phyloP scores from a whole-genome alignment of 1,140 invertebrate genomes.

The Oreohelix idahoensis region DNA sequence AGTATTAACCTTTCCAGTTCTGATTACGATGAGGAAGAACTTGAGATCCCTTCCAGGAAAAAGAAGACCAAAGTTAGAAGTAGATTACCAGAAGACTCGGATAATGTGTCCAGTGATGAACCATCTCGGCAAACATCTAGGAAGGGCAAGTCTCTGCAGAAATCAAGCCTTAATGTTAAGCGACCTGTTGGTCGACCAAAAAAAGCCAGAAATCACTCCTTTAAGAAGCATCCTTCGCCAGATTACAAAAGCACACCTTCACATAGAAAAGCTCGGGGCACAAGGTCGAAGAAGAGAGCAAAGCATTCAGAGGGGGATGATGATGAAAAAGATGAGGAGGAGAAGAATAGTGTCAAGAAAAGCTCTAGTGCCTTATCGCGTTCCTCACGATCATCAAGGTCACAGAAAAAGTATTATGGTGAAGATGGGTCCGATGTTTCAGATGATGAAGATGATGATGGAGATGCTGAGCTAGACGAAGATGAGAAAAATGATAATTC shows the following conservation, averaged over 20 bases:
- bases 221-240: slow-evolving; percentile 8
- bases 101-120: not conserved
- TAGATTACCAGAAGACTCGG: not conserved
- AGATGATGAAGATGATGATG: slow-evolving; percentile 26
- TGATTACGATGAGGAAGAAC: not conserved
- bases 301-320: slow-evolving; percentile 36
- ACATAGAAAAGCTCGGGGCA: slow-evolving; percentile 34
- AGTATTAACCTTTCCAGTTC: not conserved
- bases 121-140: not conserved
- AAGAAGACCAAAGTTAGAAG: not conserved
- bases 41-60: not conserved
- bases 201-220: not conserved
- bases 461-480: slow-evolving; percentile 26
- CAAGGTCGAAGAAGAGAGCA: slow-evolving; percentile 36
- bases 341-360: slow-evolving; percentile 4
- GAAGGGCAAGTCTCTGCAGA: not conserved
- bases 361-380: not conserved
- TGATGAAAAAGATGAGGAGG: slow-evolving; percentile 49
- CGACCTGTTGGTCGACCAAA: not conserved
- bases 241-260: slow-evolving; percentile 20
- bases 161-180: not conserved
- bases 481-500: slow-evolving; percentile 22
- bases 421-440: slow-evolving; percentile 30
- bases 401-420: slow-evolving; percentile 31
- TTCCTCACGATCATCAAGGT: slow-evolving; percentile 6